phyloP scores from a whole-genome alignment of 2,113 vertebrate genomes.

The Petrocephalus microphthalmus region DNA sequence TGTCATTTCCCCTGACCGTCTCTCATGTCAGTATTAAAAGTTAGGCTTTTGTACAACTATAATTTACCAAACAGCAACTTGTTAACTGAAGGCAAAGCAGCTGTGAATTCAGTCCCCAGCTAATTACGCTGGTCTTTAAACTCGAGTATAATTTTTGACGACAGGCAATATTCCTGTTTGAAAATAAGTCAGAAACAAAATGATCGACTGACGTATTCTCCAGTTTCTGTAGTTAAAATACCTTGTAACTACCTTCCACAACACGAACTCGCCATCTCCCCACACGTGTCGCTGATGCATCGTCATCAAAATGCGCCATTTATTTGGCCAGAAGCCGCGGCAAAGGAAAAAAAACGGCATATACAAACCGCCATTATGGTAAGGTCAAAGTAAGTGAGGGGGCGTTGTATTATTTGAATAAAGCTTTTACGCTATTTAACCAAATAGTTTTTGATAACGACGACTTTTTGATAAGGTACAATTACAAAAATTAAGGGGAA shows the following conservation, averaged over 20 bases:
- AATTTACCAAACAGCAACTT: background rate
- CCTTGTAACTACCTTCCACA: background rate
- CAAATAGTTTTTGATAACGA: background rate
- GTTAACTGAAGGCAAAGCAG: background rate
- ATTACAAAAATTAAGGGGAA: background rate
- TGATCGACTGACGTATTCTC: background rate
- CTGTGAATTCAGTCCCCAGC: background rate
- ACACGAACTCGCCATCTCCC: background rate
- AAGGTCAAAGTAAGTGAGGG: constrained; percentile 5
- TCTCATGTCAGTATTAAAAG: background rate
- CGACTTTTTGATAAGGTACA: background rate
- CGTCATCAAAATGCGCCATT: constrained; percentile 20
- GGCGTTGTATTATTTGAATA: background rate
- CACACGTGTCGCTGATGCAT: background rate
- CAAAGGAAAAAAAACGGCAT: background rate
- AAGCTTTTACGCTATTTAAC: background rate
- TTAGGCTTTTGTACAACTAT: background rate
- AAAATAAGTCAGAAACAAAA: background rate
- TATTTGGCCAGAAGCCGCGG: background rate
- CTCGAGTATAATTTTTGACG: background rate
- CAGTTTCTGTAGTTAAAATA: background rate
- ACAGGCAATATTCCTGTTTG: background rate
- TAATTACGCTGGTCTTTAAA: background rate
- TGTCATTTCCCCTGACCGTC: background rate
- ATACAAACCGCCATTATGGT: background rate